phyloP scores from a whole-genome alignment of 2,888 invertebrate species.

The Ennomos quercinarius region DNA sequence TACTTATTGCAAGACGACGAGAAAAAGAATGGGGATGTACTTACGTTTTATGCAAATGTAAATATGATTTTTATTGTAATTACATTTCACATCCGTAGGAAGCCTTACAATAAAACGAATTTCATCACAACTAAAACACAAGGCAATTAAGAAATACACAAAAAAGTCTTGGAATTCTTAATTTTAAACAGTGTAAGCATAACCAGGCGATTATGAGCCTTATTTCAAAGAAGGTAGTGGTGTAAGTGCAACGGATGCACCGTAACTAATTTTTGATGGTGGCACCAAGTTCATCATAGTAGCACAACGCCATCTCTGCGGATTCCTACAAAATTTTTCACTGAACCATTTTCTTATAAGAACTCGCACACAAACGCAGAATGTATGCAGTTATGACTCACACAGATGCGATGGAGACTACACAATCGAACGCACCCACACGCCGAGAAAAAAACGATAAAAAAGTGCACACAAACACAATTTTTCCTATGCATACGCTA shows the following conservation, averaged over 20 bases:
- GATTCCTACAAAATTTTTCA: slow-evolving; percentile 80
- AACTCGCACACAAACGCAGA: slow-evolving; percentile 63
- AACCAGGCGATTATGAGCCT: slow-evolving; percentile 42
- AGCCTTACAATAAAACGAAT: slow-evolving; percentile 35
- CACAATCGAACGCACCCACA: slow-evolving; percentile 84
- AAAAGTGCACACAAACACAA: slow-evolving; percentile 75
- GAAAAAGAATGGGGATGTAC: too few species aligned
- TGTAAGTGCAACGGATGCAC: slow-evolving; percentile 41
- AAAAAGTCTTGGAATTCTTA: slow-evolving; percentile 46
- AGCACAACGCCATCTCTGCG: slow-evolving; percentile 83
- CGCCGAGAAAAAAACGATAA: slow-evolving; percentile 83
- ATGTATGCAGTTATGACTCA: slow-evolving; percentile 54
- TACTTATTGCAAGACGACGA: too few species aligned
- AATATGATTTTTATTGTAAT: neutral
- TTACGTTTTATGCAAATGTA: too few species aligned
- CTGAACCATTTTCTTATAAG: slow-evolving; percentile 84
- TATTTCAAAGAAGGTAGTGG: slow-evolving; percentile 36
- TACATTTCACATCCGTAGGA: slow-evolving; percentile 18
- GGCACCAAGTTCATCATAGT: slow-evolving; percentile 51
- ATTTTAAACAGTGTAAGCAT: slow-evolving; percentile 37
- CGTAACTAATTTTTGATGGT: slow-evolving; percentile 71
- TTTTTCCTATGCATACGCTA: slow-evolving; percentile 50
- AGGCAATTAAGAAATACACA: slow-evolving; percentile 41
- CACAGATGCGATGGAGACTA: slow-evolving; percentile 50
- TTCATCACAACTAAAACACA: slow-evolving; percentile 39